A percentile compares a stretch with the other conserved stretches of the same genome.
phyloP scores from a whole-genome alignment of 2,888 invertebrate genomes.

The Spisula solida region DNA sequence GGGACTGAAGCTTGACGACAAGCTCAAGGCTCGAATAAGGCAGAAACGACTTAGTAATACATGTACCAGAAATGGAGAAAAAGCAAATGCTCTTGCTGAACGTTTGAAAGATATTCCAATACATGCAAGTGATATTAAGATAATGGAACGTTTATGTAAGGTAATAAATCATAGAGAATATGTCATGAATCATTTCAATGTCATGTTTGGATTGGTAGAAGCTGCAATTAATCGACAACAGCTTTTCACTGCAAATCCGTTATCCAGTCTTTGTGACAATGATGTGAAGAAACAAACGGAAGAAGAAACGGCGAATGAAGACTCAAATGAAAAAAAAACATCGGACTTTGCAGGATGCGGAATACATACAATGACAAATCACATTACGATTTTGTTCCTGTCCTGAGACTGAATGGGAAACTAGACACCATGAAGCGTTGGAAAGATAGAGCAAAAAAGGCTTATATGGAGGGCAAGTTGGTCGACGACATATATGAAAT shows the following conservation, averaged over 20 bases:
- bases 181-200: background rate
- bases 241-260: background rate
- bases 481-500: conserved; percentile 55
- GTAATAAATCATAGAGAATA: background rate
- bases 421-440: conserved; percentile 53
- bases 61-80: background rate
- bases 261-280: background rate
- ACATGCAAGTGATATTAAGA: conserved; percentile 9
- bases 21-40: background rate
- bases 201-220: background rate
- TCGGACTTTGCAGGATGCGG: background rate
- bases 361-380: conserved; percentile 47
- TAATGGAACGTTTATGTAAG: background rate
- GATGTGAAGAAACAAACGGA: background rate
- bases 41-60: too few relatives aligned
- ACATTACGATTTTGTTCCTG: conserved; percentile 68
- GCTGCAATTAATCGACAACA: background rate
- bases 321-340: background rate
- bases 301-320: background rate
- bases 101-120: conserved; percentile 10
- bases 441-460: conserved; percentile 35
- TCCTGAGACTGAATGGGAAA: conserved; percentile 52
- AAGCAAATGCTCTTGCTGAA: background rate
- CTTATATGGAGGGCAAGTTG: conserved; percentile 47
- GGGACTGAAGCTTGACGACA: conserved; percentile 9